Conservation (phyloP, 1,140 invertebrate species). For the Reticulitermes speratus region DNA sequence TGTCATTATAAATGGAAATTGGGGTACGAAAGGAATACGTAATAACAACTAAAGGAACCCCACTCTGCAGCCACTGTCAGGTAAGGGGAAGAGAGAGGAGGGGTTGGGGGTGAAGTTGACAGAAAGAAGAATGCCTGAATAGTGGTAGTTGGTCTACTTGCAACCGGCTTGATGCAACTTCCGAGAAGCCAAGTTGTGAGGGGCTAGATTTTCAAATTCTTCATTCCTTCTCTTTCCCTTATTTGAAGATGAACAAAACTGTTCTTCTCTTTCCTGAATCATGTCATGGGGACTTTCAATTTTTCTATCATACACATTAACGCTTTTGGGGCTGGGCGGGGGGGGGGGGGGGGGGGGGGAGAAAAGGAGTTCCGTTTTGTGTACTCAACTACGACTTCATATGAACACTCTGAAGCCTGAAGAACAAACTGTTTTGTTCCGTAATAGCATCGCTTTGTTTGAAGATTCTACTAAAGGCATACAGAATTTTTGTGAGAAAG, state of each 20-base stretch:
- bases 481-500: too few species aligned
- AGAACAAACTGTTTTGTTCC: too few species aligned
- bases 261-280: neutral
- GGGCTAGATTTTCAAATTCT: neutral
- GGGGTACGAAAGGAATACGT: slow-evolving; percentile 26
- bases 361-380: neutral
- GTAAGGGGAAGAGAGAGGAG: neutral
- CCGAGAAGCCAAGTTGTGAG: neutral
- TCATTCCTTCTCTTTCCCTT: neutral
- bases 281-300: neutral
- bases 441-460: too few species aligned
- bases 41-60: slow-evolving; percentile 17
- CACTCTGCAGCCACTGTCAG: neutral
- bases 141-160: neutral
- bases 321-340: too few species aligned
- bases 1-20: slow-evolving; percentile 32
- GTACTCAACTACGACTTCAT: neutral
- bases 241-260: neutral
- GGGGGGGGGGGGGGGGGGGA: neutral
- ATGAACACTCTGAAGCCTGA: neutral
- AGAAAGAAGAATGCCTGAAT: neutral
- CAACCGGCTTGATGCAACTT: neutral
- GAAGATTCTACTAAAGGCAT: too few species aligned
- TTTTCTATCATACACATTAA: neutral
- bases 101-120: neutral